Base-by-base conservation (phyloP, 2,888 invertebrate species). In the Mactromeris polynyma region DNA sequence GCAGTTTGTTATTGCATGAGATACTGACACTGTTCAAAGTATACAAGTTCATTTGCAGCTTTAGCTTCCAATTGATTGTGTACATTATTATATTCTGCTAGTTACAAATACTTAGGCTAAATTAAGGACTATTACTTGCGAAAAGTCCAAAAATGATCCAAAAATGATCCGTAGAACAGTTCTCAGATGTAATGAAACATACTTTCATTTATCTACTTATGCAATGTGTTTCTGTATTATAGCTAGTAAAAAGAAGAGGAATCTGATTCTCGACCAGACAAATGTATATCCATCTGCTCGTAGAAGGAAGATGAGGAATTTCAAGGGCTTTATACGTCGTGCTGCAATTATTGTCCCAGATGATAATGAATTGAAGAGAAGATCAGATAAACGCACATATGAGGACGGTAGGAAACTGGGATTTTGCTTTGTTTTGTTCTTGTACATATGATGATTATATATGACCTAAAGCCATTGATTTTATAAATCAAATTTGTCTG, bases 251-350 rank as follows among this genome's bases (percentile, higher is more conserved):
- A 94, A 96, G 64, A 97, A 98, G 94, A 97, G 99, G 95, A 99
- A 99, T 97, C 99, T 98, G 97, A 99, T 99, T 95, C 97, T 99
- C 94, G 99, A 99, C 97, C 99, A 99, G 98, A 98, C 99, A 97
- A 99, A 99, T 98, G 98, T 99, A 96, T 98, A 98, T 97, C 98
- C 98, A 97, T 98, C 99, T 97, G 98, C 98, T 96, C 98, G 99
- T 97, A 98, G 98, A 97, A 98, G 99, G 97, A 99, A 99, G 98
- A 98, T 99, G 98, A 98, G 98, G 97, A 98, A 98, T 97, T 99
- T 99, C 97, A 98, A 98, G 97, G 98, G 98, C 96, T 98, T 98
- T 97, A 98, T 98, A 97, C 98, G 98, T 96, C 98, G 98, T 96
- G 98, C 98, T 96, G 98, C 99, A 97, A 98, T 99, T 96, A 97